Evolutionary conservation across 2,888 invertebrate species (phyloP), one percentile per base, ranked within the genome.

Genomic region (Synanthedon formicaeformis): DNA sequence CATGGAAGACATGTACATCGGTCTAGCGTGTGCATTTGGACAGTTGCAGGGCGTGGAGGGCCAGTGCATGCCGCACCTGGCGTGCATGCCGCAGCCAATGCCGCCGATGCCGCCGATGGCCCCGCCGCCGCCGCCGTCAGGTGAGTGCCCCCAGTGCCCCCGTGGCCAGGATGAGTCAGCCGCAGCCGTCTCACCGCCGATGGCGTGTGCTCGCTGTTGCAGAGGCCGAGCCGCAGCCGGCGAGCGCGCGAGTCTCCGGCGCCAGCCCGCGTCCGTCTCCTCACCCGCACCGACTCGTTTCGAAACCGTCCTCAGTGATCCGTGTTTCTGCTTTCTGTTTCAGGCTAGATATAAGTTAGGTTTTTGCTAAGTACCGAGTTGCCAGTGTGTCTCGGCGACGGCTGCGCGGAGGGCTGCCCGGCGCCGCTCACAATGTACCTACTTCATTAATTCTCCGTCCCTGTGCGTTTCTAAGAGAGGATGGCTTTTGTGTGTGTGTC

Each of bases 311-410:
- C 78, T 76, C 75, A 83, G 83, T 84, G 81, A 84, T 83, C 77
- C 71, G 75, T 73, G 76, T 79, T 74, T 85, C 82, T 85, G 84
- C 84, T 85, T 85, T 85, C 84, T 85, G 84, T 85, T 85, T 76
- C 84, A 85, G 84, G 61, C 81, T 84, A 84, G 82, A 80, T 82
- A 78, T 85, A 84, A 83, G 83, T 84, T 84, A 83, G 83, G 82
- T 83, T 75, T 65, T 69, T 73, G 73, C 62, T 69, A 69, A 61
- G 63, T 61, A 62, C 60, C 60, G 65, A 56, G 65, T 60, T 65
- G 61, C 57, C 67, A 60, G 66, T 67, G 57, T 63, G 57, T 63
- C 67, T 66, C 60, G 65, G 58, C 65, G 66, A 62, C 67, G 65
- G 60, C 69, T 66, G 61, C 70, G 57, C 65, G 14, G 23, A n/a